Base-by-base conservation (phyloP, 2,113 vertebrate genomes). In the Synchiropus splendidus region DNA sequence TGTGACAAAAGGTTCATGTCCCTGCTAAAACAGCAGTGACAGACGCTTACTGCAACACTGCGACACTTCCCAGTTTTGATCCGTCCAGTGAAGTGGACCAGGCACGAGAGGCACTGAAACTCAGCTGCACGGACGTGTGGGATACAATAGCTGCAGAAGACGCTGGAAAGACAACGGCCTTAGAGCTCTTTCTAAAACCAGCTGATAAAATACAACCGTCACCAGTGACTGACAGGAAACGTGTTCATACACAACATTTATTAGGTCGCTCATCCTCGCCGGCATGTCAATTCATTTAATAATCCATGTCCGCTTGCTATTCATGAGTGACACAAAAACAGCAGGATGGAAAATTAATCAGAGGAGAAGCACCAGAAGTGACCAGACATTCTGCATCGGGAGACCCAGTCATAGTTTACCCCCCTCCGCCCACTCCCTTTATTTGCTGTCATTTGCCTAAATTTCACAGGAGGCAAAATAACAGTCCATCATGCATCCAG, bases 361-460 rank as follows among this genome's bases (percentile, higher is more conserved):
- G 42, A 54, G 47, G 36, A 55, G 65, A 59, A 41, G 38, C 57
- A 59, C 46, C 14, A 72, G 63, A 75, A 74, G 67, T 74, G 70
- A 63, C 58, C 39, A 18, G 51, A 45, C 59, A 42, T 21, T 54
- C 66, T 59, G 55, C 38, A 40, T 21, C 38, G 45, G 46, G 42
- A 48, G 33, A 18, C 54, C 16, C 27, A 66, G 45, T 48, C 45
- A 21, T 48, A 14, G 21, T 27, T 27, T 27, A 27, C 21, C 8
- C 21, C 21, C 21, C 21, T 27, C 21, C 21, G 4, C 8, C 21
- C 21, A 5, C 21, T 27, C 4, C 21, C 48, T 64, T 65, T 72
- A 77, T 70, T 66, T 61, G 59, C 66, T 51, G 54, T 2, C 27
- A 51, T 46, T 61, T 44, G 48, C 61, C 66, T 77, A 61, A 64